Evolutionary conservation across 2,113 vertebrate species (phyloP).

Genomic region (Aspidoscelis tigris): DNA sequence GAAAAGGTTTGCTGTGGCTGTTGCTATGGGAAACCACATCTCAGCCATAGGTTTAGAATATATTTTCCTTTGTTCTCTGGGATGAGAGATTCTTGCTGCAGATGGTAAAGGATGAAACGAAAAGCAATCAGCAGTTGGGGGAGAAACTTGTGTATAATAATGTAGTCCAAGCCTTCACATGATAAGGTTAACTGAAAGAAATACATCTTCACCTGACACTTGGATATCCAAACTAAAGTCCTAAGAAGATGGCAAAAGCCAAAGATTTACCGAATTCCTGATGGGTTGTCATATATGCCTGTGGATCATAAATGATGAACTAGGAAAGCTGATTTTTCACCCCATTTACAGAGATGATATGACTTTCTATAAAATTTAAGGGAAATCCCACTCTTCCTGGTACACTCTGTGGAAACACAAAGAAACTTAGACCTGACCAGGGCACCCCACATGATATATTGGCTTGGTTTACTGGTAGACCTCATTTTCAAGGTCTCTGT

Average conservation of each 20-base stretch:
- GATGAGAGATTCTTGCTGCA: neutral
- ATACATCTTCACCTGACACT: neutral
- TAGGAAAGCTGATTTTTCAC: too few relatives aligned
- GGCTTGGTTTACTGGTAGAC: too few relatives aligned
- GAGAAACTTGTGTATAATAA: neutral
- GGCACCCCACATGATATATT: too few relatives aligned
- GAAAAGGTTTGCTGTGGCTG: conserved; percentile 53
- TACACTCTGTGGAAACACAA: too few relatives aligned
- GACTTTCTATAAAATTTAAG: too few relatives aligned
- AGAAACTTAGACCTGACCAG: too few relatives aligned
- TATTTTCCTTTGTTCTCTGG: conserved; percentile 47
- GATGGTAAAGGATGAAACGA: conserved; percentile 17
- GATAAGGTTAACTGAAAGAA: neutral
- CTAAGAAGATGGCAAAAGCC: neutral
- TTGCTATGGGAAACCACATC: conserved; percentile 66
- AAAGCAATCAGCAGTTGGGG: conserved; percentile 15
- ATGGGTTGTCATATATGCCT: neutral
- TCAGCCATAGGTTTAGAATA: conserved; percentile 46
- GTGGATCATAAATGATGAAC: neutral
- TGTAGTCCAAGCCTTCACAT: neutral
- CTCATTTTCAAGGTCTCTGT: too few relatives aligned
- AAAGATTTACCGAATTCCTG: too few relatives aligned
- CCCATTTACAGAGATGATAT: too few relatives aligned
- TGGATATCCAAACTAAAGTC: neutral
- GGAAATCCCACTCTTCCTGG: too few relatives aligned